Percentiles rank a stretch among this genome's conserved stretches.
phyloP scores from a whole-genome alignment of 2,888 invertebrate genomes.

The Hyposoter dolosus region DNA sequence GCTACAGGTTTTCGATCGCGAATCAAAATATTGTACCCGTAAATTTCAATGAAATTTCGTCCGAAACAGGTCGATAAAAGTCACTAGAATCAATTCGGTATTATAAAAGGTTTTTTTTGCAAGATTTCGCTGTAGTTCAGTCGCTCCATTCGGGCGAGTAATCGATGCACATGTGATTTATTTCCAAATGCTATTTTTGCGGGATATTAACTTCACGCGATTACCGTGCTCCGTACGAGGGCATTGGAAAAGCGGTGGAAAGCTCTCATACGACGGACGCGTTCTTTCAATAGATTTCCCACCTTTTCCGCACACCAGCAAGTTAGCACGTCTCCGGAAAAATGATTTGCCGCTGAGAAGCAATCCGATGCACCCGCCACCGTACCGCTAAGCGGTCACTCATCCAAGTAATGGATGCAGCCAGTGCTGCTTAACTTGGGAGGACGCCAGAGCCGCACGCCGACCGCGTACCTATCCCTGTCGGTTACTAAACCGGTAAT shows the following conservation, averaged over 20 bases:
- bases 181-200: background rate
- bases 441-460: slow-evolving; percentile 21
- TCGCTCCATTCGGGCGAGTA: background rate
- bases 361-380: background rate
- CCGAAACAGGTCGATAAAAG: too few species aligned
- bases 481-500: slow-evolving; percentile 20
- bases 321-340: slow-evolving; percentile 18
- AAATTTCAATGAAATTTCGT: too few species aligned
- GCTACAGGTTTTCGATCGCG: too few species aligned
- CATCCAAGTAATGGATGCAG: slow-evolving; percentile 16
- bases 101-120: too few species aligned
- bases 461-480: slow-evolving; percentile 14
- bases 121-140: too few species aligned
- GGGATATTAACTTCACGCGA: background rate
- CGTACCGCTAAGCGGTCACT: slow-evolving; percentile 15
- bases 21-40: too few species aligned
- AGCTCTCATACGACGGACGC: background rate
- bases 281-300: background rate
- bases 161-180: background rate
- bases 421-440: slow-evolving; percentile 23
- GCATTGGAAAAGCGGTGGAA: background rate
- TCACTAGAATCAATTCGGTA: too few species aligned
- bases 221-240: background rate
- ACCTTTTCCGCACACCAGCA: background rate
- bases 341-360: slow-evolving; percentile 12